Conservation (phyloP, 2,888 invertebrate genomes). For the Euproctis similis region DNA sequence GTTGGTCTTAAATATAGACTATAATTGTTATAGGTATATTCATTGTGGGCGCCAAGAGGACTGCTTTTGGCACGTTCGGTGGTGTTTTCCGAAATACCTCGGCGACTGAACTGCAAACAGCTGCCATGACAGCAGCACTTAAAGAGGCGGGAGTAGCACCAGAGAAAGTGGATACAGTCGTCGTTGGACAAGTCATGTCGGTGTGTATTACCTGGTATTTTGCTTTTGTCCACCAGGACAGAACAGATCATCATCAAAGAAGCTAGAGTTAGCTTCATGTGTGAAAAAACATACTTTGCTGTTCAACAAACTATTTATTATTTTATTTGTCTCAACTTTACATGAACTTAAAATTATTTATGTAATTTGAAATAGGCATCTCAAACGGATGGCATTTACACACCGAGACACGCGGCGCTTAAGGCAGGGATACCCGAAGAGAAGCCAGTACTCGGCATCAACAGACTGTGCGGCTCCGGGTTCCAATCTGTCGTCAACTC, state of each 20-base stretch:
- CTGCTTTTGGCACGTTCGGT: constrained; percentile 97
- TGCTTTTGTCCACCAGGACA: too few relatives aligned
- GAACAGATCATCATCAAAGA: too few relatives aligned
- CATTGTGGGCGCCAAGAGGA: constrained; percentile 96
- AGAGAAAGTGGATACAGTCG: constrained; percentile 89
- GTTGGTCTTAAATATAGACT: too few relatives aligned
- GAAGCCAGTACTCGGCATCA: constrained; percentile 89
- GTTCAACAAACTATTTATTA: too few relatives aligned
- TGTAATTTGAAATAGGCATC: constrained; percentile 67
- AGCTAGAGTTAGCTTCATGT: too few relatives aligned
- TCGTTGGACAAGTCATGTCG: constrained; percentile 91
- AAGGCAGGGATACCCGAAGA: constrained; percentile 90
- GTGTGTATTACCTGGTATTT: constrained; percentile 76
- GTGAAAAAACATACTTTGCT: too few relatives aligned
- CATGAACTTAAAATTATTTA: too few relatives aligned
- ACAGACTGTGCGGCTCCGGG: constrained; percentile 97
- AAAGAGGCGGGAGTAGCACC: constrained; percentile 87
- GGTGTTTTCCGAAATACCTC: constrained; percentile 85
- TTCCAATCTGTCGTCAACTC: constrained; percentile 96
- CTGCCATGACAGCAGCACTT: constrained; percentile 87
- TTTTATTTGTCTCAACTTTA: background rate
- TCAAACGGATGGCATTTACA: constrained; percentile 88
- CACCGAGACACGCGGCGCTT: constrained; percentile 92
- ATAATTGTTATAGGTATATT: constrained; percentile 89
- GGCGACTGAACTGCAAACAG: constrained; percentile 86